Evolutionary conservation across 2,888 invertebrate genomes (phyloP), one percentile per base, ranked within the genome.

Genomic region (Quadriops clusia): DNA sequence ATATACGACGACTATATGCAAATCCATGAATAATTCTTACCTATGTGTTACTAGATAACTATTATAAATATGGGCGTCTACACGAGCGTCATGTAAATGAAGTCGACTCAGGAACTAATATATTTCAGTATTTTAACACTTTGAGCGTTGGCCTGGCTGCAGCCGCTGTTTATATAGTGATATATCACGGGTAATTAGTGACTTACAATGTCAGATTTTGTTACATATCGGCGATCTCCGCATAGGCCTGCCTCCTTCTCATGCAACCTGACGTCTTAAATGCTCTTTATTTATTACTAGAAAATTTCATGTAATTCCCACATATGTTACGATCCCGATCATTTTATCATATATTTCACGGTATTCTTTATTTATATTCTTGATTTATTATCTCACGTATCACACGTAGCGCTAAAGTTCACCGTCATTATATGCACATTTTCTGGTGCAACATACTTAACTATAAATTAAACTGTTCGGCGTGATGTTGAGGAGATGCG

Each of bases 111-210:
- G 44, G 55, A 56, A 56, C 56, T 57, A 56, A 57, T 58, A 58
- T 58, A 58, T 58, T 56, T 56, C 53, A 53, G 52, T 53, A 53
- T 55, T 56, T 57, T 57, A 58, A 57, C 58, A 58, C 58, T 56
- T 53, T 43, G 49, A 53, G 53, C 50, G 53, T 51, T 47, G 50
- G 49, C 43, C 50, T 50, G 53, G 46, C 52, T 42, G 48, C 49
- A 53, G 54, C 51, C 53, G 55, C 51, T 54, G 53, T 57, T 58
- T 57, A 57, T 53, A 52, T 50, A 50, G 54, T 56, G 56, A 59
- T 58, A 58, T 58, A 59, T 58, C 53, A 51, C 48, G 49, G 53
- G 54, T 58, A 59, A 59, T 59, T 59, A 59, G 58, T 53, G 56
- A 56, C 50, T 54, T 50, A 45, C 46, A 45, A 45, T 49, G 53